Evolutionary conservation across 2,113 vertebrate species (phyloP).

Genomic region (Suncus etruscus): DNA sequence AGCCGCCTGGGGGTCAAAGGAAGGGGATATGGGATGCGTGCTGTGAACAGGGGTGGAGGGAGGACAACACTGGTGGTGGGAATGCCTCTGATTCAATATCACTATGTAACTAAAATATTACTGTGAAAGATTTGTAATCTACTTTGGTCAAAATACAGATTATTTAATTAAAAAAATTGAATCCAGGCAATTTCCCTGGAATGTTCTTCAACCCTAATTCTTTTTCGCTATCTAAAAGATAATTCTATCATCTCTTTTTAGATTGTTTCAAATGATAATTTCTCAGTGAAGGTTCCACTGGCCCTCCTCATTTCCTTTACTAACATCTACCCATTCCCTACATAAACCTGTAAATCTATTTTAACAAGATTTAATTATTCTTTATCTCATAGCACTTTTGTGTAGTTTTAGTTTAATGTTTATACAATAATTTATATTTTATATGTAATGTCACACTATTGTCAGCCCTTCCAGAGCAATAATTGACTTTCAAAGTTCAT

Average conservation of each 20-base stretch:
- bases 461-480: conserved; percentile 31
- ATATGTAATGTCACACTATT: conserved; percentile 1
- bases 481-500: conserved; percentile 45
- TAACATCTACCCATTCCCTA: background rate
- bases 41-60: no score
- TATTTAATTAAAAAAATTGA: no score
- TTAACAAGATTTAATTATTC: conserved; percentile 39
- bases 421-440: conserved; percentile 64
- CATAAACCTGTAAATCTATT: background rate
- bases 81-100: no score
- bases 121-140: no score
- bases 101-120: no score
- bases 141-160: no score
- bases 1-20: no score
- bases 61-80: no score
- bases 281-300: conserved; percentile 5
- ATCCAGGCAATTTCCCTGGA: background rate
- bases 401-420: conserved; percentile 61
- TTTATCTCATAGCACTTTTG: conserved; percentile 4
- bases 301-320: background rate
- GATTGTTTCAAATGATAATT: conserved; percentile 56
- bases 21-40: no score
- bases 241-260: conserved; percentile 13
- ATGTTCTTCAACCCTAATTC: background rate
- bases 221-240: conserved; percentile 48